Conservation (phyloP, 2,797 vertebrate species). For the Amblyraja radiata region DNA sequence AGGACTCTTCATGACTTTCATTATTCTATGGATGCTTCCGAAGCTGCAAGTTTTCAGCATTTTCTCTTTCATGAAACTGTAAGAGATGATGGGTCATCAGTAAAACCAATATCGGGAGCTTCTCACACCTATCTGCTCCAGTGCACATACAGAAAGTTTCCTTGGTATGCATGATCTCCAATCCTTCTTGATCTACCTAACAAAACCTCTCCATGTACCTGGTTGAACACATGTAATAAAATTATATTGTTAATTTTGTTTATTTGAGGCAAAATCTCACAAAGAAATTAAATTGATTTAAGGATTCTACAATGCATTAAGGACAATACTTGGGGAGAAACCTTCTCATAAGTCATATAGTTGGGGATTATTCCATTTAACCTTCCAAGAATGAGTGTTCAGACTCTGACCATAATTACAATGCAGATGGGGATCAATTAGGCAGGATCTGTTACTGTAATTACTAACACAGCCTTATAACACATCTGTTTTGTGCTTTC, state of each 20-base stretch:
- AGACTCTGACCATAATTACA: slow-evolving; percentile 34
- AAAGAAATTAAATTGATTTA: neutral
- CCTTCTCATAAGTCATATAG: slow-evolving; percentile 15
- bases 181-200: neutral
- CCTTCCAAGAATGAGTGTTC: slow-evolving; percentile 32
- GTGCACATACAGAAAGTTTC: neutral
- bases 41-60: too few species aligned
- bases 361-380: slow-evolving; percentile 28
- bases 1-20: too few species aligned
- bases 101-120: neutral
- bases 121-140: neutral
- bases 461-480: slow-evolving; percentile 34
- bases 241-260: neutral
- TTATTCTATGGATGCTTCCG: too few species aligned
- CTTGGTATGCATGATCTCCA: neutral
- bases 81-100: too few species aligned
- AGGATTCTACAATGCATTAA: neutral
- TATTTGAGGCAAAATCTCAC: neutral
- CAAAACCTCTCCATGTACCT: neutral
- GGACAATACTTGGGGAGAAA: neutral
- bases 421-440: slow-evolving; percentile 36
- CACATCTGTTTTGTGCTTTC: slow-evolving; percentile 38
- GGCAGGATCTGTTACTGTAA: slow-evolving; percentile 34
- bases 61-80: too few species aligned
- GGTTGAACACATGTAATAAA: neutral